Evolutionary conservation across 2,113 vertebrate genomes (phyloP).

Genomic region (Microtus oregoni): DNA sequence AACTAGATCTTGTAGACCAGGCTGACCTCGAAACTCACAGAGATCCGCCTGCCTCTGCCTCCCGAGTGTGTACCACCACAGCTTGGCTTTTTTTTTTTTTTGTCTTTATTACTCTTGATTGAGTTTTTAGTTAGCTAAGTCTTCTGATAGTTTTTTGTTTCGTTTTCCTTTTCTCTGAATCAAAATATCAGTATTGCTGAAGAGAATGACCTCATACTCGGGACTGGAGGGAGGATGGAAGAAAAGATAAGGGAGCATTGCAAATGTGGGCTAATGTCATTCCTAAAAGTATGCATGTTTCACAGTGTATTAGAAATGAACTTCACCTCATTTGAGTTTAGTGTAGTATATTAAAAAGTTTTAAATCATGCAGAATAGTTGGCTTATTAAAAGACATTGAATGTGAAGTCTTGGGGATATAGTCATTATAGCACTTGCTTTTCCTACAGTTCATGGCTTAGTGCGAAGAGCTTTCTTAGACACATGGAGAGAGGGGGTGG

Average conservation of each 20-base stretch:
- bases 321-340: slow-evolving; percentile 29
- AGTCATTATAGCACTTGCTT: slow-evolving; percentile 5
- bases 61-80: too few relatives aligned
- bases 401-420: background rate
- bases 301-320: background rate
- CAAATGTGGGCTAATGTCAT: background rate
- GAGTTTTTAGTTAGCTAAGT: background rate
- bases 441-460: background rate
- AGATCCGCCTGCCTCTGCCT: too few relatives aligned
- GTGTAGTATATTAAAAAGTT: slow-evolving; percentile 2
- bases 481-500: background rate
- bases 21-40: too few relatives aligned
- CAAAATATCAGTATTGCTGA: background rate
- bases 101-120: slow-evolving; percentile 17
- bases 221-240: background rate
- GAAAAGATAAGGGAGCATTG: background rate
- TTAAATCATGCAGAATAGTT: slow-evolving; percentile 2
- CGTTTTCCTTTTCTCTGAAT: background rate
- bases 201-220: background rate
- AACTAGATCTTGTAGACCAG: too few relatives aligned
- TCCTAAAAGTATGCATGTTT: slow-evolving; percentile 22
- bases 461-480: background rate
- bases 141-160: background rate
- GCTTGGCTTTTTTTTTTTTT: background rate
- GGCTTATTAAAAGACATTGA: slow-evolving; percentile 36